Percentiles rank a stretch among this genome's conserved stretches.
These are phyloP conservation scores for Osmerus eperlanus DNA, from an alignment of 2,113 vertebrate genomes.

Conservation along the genomic window DNA sequence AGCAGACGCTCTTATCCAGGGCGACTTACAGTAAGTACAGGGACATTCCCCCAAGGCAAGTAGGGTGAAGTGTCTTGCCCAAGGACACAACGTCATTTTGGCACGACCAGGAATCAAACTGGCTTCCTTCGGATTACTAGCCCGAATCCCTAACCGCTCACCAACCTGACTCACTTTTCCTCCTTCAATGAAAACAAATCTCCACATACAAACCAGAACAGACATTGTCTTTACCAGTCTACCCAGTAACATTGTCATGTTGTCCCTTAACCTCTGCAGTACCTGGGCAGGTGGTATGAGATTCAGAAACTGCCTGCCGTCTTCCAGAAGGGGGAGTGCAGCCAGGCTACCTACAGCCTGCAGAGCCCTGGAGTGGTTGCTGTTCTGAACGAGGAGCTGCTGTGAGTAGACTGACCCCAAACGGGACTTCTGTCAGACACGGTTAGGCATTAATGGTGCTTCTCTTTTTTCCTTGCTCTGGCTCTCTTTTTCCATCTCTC, in stretches of 20 bases:
- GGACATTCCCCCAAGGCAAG: too few species aligned
- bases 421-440: not conserved
- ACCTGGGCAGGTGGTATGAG: conserved; percentile 82
- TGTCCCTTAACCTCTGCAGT: conserved; percentile 61
- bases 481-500: too few species aligned
- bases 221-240: not conserved
- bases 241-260: not conserved
- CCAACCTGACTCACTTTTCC: too few species aligned
- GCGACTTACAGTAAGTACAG: too few species aligned
- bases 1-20: too few species aligned
- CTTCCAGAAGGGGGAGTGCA: conserved; percentile 78
- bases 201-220: not conserved
- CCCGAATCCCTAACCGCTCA: too few species aligned
- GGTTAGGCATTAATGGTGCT: not conserved
- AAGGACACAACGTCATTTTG: too few species aligned
- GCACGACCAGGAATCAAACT: too few species aligned
- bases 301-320: conserved; percentile 75
- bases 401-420: conserved; percentile 42
- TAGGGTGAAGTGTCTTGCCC: too few species aligned
- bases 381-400: conserved; percentile 76
- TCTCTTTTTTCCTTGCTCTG: too few species aligned
- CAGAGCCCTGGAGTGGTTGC: conserved; percentile 74
- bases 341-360: conserved; percentile 74
- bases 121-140: too few species aligned
- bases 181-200: too few species aligned